Base-by-base conservation (phyloP, 2,888 invertebrate species). In the Gonocerus acuteangulatus region DNA sequence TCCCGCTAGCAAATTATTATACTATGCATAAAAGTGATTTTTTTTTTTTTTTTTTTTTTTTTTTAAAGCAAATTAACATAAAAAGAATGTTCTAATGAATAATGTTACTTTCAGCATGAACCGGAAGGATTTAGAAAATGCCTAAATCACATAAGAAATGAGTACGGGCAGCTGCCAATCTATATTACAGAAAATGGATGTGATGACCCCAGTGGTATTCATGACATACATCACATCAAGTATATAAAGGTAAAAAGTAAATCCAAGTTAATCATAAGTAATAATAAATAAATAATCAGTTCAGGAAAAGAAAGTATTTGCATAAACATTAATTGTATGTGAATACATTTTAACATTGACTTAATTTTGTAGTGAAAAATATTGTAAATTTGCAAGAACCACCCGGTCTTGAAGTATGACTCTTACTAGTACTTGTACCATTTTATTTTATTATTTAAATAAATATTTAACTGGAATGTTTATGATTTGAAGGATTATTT, bases 81-180 rank as follows among this genome's bases (percentile, higher is more conserved):
- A n/a, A n/a, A n/a, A n/a, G n/a, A n/a, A n/a, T n/a, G n/a, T n/a
- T n/a, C n/a, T n/a, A n/a, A n/a, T n/a, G n/a, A n/a, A n/a, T n/a
- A 9, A 27, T 27, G 4, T 27, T 9, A 27, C 9, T 59, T 69
- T 45, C 71, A 84, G 84, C 77, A 79, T 62, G 79, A 80, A 1
- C 82, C 84, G 0, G 79, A 80, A 78, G 83, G 82, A 0, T 77
- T 86, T 64, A 71, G 74, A 64, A 80, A 81, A 65, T 63, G 83
- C 0, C 70, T 85, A 0, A 72, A 75, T 16, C 79, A 80, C 80
- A 76, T 85, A 16, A 79, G 78, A 67, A 72, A 73, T 0, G 48
- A 76, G 77, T 66, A 66, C 34, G 76, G 76, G 44, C 80, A 83
- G 71, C 80, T 63, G 16, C 47, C 81, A 0, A 72, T 77, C 48